Base-by-base conservation (phyloP, 2,113 vertebrate genomes). In the Arothron firmamentum region DNA sequence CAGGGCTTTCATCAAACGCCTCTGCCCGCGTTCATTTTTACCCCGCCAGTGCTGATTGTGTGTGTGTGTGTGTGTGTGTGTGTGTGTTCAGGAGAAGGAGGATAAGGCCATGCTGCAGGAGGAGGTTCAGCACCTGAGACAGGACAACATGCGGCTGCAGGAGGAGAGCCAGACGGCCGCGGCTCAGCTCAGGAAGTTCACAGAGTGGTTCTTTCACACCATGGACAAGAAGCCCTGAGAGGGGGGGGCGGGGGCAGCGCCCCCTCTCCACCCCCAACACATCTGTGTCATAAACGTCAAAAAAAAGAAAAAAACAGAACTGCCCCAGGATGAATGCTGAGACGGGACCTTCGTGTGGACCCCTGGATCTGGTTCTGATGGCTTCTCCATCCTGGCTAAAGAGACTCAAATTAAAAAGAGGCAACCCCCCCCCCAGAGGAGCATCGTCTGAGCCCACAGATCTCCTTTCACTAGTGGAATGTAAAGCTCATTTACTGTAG, bases 71-170 rank as follows among this genome's bases (percentile, higher is more conserved):
- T 38, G 34, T 38, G 34, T 63, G 4, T 57, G 41, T 62, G 21
- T 61, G 47, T 52, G 47, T 59, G 34, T 19, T 21, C 87, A 99
- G 96, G 96, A 99, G 86, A 99, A 99, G 80, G 94, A 96, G 85
- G 95, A 98, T 87, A 99, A 99, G 87, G 96, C 93, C 0, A 93
- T 94, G 65, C 88, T 99, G 41, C 95, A 99, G 75, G 96, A 94
- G 18, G 95, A 99, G 78, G 95, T 99, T 6, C 94, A 94, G 54
- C 94, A 99, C 80, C 90, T 99, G 86, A 90, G 96, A 16, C 93
- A 95, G 80, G 94, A 98, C 85, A 98, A 99, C 89, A 92, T 95
- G 91, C 89, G 96, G 4, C 93, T 99, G 77, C 96, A 98, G 86
- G 95, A 96, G 78, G 96, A 98, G 79, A 98, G 95, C 42, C 94